These are phyloP conservation scores for Eudyptes chrysolophus DNA, from an alignment of 2,113 vertebrate genomes.

Conservation along the genomic window DNA sequence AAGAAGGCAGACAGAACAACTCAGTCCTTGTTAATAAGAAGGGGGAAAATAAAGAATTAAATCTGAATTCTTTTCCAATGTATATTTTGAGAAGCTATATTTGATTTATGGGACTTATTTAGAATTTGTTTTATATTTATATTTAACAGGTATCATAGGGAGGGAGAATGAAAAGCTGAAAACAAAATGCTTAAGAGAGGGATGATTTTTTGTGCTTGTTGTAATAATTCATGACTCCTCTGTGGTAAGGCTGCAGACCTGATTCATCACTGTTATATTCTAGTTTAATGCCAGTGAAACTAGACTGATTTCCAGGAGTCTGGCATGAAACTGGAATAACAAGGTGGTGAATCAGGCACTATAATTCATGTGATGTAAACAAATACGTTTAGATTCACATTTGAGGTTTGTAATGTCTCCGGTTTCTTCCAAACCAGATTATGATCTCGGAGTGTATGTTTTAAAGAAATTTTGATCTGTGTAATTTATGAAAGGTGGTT, in stretches of 20 bases:
- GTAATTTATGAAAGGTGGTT: not conserved
- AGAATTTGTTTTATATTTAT: not conserved
- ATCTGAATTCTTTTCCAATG: not conserved
- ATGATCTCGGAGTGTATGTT: not conserved
- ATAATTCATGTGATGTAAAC: not conserved
- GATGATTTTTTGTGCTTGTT: not conserved
- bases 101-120: not conserved
- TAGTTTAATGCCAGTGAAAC: constrained; percentile 2
- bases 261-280: not conserved
- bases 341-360: not conserved
- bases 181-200: not conserved
- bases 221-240: not conserved
- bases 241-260: constrained; percentile 9
- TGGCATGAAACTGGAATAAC: constrained; percentile 10
- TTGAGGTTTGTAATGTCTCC: not conserved
- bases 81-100: not conserved
- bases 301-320: constrained; percentile 18
- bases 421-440: not conserved
- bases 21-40: not conserved
- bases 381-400: constrained; percentile 15
- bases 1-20: not conserved
- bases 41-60: not conserved
- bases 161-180: not conserved
- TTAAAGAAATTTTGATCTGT: not conserved
- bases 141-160: not conserved